These are phyloP conservation scores for Silurus meridionalis DNA, from an alignment of 2,113 vertebrate genomes.

Conservation along the genomic window DNA sequence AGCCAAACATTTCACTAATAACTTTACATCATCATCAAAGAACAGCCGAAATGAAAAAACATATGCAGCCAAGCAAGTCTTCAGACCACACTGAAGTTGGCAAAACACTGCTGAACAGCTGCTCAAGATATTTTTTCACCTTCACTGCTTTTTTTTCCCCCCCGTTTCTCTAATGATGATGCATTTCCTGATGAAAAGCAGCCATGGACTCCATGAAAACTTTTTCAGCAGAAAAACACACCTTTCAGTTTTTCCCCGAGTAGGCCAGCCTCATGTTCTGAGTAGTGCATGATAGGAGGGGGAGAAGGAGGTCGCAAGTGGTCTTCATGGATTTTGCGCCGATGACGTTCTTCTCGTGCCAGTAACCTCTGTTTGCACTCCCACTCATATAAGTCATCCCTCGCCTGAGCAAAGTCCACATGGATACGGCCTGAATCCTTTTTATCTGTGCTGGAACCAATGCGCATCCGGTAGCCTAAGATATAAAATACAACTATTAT, in stretches of 20 bases:
- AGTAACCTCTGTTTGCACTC: slow-evolving; percentile 87
- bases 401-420: slow-evolving; percentile 87
- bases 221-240: slow-evolving; percentile 59
- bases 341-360: slow-evolving; percentile 84
- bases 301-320: slow-evolving; percentile 83
- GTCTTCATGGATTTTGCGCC: slow-evolving; percentile 84
- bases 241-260: slow-evolving; percentile 92
- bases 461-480: slow-evolving; percentile 86
- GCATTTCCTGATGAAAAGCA: slow-evolving; percentile 23
- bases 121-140: slow-evolving; percentile 17
- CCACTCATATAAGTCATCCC: slow-evolving; percentile 91
- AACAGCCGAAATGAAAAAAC: slow-evolving; percentile 18
- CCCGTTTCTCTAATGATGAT: slow-evolving; percentile 34
- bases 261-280: slow-evolving; percentile 83
- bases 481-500: slow-evolving; percentile 17
- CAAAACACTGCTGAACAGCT: slow-evolving; percentile 9
- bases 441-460: slow-evolving; percentile 90
- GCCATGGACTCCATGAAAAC: slow-evolving; percentile 20
- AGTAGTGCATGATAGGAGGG: slow-evolving; percentile 86
- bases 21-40: slow-evolving; percentile 17
- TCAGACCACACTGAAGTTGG: slow-evolving; percentile 14
- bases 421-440: slow-evolving; percentile 89
- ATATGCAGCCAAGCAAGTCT: slow-evolving; percentile 3
- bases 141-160: slow-evolving; percentile 7
- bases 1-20: slow-evolving; percentile 28